A percentile compares a stretch with the other conserved stretches of the same genome.
Evolutionary conservation across 2,113 vertebrate species (phyloP).

Genomic region (Albula goreensis): DNA sequence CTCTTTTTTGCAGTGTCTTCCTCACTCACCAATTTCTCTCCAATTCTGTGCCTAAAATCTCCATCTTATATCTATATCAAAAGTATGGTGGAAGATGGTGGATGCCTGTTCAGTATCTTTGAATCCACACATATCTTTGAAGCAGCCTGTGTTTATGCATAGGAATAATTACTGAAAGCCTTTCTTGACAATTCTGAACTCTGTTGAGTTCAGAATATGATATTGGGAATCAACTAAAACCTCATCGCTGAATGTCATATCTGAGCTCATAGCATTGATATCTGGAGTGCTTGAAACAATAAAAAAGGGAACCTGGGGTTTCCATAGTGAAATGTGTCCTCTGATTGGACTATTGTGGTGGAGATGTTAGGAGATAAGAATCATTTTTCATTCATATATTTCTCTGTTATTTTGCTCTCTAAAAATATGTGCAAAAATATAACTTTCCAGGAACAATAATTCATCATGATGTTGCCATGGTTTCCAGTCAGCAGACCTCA

Average conservation of each 20-base stretch:
- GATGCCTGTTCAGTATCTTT: background rate
- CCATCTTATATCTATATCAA: constrained; percentile 3
- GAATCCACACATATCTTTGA: no score
- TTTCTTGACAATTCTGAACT: background rate
- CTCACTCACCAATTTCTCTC: constrained; percentile 23
- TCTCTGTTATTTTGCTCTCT: constrained; percentile 46
- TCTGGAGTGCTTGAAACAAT: background rate
- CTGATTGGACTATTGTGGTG: background rate
- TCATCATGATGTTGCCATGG: constrained; percentile 59
- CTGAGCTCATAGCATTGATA: background rate
- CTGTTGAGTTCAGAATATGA: background rate
- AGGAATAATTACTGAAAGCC: background rate
- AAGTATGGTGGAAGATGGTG: background rate
- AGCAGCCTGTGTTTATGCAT: background rate
- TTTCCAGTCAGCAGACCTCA: constrained; percentile 55
- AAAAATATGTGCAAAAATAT: constrained; percentile 46
- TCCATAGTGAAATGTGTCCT: background rate
- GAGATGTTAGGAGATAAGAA: constrained; percentile 15
- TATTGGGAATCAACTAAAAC: background rate
- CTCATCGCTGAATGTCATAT: background rate
- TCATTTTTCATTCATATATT: constrained; percentile 45
- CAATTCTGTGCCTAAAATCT: constrained; percentile 13
- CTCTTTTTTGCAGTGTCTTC: constrained; percentile 10
- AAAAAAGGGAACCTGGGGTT: background rate
- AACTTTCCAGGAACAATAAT: constrained; percentile 40